A percentile compares a stretch with the other conserved stretches of the same genome.
Evolutionary conservation across 2,888 invertebrate genomes (phyloP).

Genomic region (Melolontha melolontha): DNA sequence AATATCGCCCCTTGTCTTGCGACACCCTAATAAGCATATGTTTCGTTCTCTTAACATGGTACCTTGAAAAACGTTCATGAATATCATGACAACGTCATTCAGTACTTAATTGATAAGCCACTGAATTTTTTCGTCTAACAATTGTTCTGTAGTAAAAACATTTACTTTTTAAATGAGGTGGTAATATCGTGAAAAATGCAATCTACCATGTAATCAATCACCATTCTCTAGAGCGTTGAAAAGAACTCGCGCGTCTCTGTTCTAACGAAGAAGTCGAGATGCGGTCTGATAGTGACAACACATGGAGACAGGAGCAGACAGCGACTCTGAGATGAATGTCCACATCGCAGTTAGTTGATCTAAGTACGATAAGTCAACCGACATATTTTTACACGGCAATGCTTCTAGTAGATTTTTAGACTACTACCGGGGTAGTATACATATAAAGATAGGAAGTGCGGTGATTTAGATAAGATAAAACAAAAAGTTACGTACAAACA

Average conservation of each 20-base stretch:
- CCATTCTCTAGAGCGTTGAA: constrained; percentile 19
- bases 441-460: constrained; percentile 50
- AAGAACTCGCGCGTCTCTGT: constrained; percentile 14
- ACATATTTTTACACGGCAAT: constrained; percentile 39
- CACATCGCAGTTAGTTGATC: constrained; percentile 45
- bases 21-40: no score
- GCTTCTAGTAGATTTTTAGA: constrained; percentile 25
- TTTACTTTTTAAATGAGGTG: constrained; percentile 14
- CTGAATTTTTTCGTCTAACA: no score
- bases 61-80: no score
- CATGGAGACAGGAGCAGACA: constrained; percentile 51
- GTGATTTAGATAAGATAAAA: constrained; percentile 48
- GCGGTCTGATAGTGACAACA: constrained; percentile 38
- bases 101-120: no score
- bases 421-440: constrained; percentile 33
- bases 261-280: constrained; percentile 32
- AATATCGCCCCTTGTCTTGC: no score
- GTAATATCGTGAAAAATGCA: not conserved
- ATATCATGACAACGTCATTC: no score
- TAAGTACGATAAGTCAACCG: constrained; percentile 40
- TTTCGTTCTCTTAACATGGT: no score
- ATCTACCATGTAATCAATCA: constrained; percentile 12
- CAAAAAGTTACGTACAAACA: constrained; percentile 15
- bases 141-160: not conserved
- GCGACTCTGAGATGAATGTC: constrained; percentile 48